phyloP scores from a whole-genome alignment of 2,888 invertebrate species.

The Apodemia duryi region DNA sequence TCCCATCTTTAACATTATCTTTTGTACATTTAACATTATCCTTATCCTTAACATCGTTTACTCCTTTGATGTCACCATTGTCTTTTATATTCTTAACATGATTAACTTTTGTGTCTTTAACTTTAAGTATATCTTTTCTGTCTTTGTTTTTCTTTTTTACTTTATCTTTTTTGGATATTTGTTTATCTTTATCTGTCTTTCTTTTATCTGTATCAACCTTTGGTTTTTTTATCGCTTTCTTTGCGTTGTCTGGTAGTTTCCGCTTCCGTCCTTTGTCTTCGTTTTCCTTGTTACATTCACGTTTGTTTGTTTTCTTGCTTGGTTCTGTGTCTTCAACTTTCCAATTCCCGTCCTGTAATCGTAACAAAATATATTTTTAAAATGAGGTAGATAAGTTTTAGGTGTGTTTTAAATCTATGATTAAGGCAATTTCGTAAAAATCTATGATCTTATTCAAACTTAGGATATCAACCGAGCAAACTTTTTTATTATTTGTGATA shows the following conservation, averaged over 20 bases:
- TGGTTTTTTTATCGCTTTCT: constrained; percentile 28
- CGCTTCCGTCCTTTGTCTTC: constrained; percentile 38
- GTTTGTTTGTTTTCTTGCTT: constrained; percentile 32
- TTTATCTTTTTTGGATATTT: constrained; percentile 29
- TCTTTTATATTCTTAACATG: constrained; percentile 23
- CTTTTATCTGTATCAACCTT: constrained; percentile 18
- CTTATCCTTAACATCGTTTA: constrained; percentile 14
- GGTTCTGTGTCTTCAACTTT: constrained; percentile 47
- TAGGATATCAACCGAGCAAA: too few species aligned
- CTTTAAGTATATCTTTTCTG: constrained; percentile 21
- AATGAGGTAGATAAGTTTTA: too few species aligned
- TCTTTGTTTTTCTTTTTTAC: constrained; percentile 16
- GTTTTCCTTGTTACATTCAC: constrained; percentile 48
- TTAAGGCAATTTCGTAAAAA: too few species aligned
- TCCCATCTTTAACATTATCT: constrained; percentile 14
- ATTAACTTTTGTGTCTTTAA: constrained; percentile 24
- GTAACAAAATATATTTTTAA: too few species aligned
- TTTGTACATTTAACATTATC: constrained; percentile 16
- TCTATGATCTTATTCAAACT: too few species aligned
- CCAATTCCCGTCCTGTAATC: constrained; percentile 52
- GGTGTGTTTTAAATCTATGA: too few species aligned
- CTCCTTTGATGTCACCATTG: constrained; percentile 25
- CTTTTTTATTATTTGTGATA: too few species aligned
- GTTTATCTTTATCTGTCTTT: constrained; percentile 17
- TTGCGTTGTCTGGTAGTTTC: constrained; percentile 30